Percentiles rank a stretch among this genome's conserved stretches.
These are phyloP conservation scores for Esox masquinongy DNA, from an alignment of 2,797 vertebrate species.

Conservation along the genomic window DNA sequence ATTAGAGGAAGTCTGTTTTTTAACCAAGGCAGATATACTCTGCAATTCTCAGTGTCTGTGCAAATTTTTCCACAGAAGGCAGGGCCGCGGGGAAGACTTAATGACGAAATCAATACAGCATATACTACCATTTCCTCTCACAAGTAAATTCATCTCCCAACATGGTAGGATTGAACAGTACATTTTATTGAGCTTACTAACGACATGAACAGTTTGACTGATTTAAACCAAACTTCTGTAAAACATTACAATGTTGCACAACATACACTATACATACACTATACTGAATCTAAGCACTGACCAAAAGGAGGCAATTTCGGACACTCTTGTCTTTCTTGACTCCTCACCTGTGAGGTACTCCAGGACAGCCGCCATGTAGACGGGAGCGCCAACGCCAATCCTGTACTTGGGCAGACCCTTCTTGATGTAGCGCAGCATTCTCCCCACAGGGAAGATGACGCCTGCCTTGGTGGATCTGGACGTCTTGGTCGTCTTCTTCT, in stretches of 20 bases:
- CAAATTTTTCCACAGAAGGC: too few relatives aligned
- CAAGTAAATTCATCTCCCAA: background rate
- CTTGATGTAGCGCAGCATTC: conserved; percentile 97
- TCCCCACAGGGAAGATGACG: conserved; percentile 96
- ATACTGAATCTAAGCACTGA: too few relatives aligned
- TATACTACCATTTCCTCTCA: background rate
- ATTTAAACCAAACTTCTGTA: background rate
- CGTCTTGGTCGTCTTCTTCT: conserved; percentile 97
- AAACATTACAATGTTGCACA: background rate
- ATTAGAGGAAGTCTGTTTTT: too few relatives aligned
- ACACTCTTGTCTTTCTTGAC: background rate
- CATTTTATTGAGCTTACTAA: background rate
- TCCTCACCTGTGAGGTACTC: conserved; percentile 94
- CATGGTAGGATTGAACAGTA: background rate
- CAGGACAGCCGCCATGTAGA: conserved; percentile 96
- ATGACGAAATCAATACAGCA: too few relatives aligned
- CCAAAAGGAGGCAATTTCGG: background rate
- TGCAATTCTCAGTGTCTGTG: too few relatives aligned
- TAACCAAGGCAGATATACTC: too few relatives aligned
- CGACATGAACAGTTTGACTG: background rate
- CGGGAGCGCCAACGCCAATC: conserved; percentile 95
- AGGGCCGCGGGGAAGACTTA: too few relatives aligned
- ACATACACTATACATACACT: too few relatives aligned
- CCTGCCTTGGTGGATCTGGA: conserved; percentile 94
- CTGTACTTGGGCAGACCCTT: conserved; percentile 93